Percentiles rank a stretch among this genome's conserved stretches.
These are phyloP conservation scores for Hyla sarda DNA, from an alignment of 2,113 vertebrate species.

Conservation along the genomic window DNA sequence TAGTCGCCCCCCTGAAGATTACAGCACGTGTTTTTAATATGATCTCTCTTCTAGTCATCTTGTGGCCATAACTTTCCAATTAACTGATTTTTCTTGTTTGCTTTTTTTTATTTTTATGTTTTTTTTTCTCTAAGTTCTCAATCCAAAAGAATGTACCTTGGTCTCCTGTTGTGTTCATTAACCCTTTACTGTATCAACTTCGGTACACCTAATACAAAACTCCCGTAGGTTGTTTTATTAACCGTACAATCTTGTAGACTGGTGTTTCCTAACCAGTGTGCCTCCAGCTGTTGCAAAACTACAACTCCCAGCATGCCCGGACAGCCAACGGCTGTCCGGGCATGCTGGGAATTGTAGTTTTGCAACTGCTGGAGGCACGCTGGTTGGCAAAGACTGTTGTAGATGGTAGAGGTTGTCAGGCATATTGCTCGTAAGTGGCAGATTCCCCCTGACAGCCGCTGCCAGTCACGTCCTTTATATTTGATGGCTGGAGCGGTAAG, in stretches of 20 bases:
- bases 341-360: too few relatives aligned
- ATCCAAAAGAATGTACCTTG: neutral
- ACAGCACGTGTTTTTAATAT: constrained; percentile 2
- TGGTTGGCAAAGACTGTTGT: too few relatives aligned
- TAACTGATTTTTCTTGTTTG: neutral
- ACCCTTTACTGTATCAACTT: neutral
- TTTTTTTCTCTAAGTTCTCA: neutral
- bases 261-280: too few relatives aligned
- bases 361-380: too few relatives aligned
- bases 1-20: neutral
- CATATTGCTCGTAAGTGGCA: constrained; percentile 11
- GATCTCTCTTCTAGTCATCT: neutral
- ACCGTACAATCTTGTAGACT: too few relatives aligned
- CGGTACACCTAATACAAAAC: too few relatives aligned
- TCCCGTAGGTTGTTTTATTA: too few relatives aligned
- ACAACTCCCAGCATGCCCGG: too few relatives aligned
- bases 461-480: neutral
- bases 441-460: neutral
- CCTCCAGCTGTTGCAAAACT: too few relatives aligned
- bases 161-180: neutral
- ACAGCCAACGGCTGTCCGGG: too few relatives aligned
- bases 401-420: too few relatives aligned
- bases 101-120: neutral
- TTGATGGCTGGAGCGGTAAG: constrained; percentile 8
- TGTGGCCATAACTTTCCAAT: constrained; percentile 9